Evolutionary conservation across 2,113 vertebrate genomes (phyloP), one percentile per base, ranked within the genome.

Genomic region (Chaetodon trifascialis): DNA sequence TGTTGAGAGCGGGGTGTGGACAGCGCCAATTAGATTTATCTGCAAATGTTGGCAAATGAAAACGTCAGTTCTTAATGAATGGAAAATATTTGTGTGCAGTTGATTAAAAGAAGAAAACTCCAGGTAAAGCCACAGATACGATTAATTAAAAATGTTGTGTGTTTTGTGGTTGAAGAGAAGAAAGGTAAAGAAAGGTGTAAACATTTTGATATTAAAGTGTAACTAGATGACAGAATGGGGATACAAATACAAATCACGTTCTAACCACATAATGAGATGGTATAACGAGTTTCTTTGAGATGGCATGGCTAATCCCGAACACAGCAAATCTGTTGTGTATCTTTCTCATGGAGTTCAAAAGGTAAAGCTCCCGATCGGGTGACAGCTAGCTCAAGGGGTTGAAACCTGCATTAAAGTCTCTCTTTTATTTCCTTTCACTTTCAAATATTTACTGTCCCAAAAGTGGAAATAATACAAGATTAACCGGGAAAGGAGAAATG

Each of bases 281-380:
- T 89, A 71, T 82, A 60, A 25, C 63, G 0, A 55, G 78, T 88
- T 81, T 82, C 71, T 78, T 70, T 86, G 59, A 73, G 84, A 87
- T 76, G 87, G 76, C 78, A 74, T 16, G n/a, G 60, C 76, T 88
- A 75, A 91, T 88, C 88, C 87, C 10, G 38, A 70, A 69, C 64
- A 79, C 79, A 79, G 73, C 76, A 90, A 86, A 92, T 75, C 85
- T 87, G 83, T 67, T 93, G 87, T 92, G 80, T 91, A 86, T 90
- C 79, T 91, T 91, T 92, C 90, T 92, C 89, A 89, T 88, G 86
- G 70, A 79, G 84, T 91, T 92, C 87, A 91, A 89, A 89, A 86
- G 85, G 86, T 84, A 79, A 83, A 49, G 49, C 71, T 79, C 23
- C 76, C 21, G 72, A 85, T 88, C 68, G 19, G 71, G 79, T 87